These are phyloP conservation scores for Pseudobourletiella spinata DNA, from an alignment of 1,140 invertebrate species.

Conservation along the genomic window DNA sequence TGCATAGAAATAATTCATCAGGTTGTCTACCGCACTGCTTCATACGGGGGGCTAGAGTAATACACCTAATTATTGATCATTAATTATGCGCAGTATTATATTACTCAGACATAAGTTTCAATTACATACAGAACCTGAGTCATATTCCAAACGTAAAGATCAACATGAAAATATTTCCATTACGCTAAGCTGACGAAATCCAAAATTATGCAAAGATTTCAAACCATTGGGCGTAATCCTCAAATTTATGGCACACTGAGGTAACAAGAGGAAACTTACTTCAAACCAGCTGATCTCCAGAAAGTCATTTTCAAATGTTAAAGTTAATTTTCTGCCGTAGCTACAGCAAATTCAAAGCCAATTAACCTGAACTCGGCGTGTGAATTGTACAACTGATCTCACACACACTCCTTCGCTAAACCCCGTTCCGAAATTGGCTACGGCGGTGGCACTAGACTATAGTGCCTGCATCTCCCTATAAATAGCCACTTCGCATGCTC, in stretches of 20 bases:
- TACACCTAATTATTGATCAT: background rate
- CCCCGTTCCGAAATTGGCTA: no score
- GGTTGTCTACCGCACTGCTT: background rate
- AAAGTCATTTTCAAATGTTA: slow-evolving; percentile 30
- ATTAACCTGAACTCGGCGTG: no score
- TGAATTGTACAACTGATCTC: no score
- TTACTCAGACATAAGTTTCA: background rate
- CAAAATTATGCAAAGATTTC: background rate
- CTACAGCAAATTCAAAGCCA: no score
- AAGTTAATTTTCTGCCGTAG: no score
- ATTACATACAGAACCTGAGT: background rate
- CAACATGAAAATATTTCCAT: background rate
- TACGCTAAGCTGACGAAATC: background rate
- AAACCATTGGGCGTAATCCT: background rate
- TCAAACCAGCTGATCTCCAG: slow-evolving; percentile 34
- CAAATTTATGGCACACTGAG: background rate
- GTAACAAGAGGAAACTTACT: slow-evolving; percentile 21
- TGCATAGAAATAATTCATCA: background rate
- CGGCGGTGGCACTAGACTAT: no score
- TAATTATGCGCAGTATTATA: no score
- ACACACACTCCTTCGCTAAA: no score
- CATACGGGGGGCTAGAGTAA: background rate
- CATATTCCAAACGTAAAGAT: background rate
- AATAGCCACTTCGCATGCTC: no score
- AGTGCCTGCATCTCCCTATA: no score